Conservation (phyloP, 2,797 vertebrate species). For the Pseudotriccus pelzelni region DNA sequence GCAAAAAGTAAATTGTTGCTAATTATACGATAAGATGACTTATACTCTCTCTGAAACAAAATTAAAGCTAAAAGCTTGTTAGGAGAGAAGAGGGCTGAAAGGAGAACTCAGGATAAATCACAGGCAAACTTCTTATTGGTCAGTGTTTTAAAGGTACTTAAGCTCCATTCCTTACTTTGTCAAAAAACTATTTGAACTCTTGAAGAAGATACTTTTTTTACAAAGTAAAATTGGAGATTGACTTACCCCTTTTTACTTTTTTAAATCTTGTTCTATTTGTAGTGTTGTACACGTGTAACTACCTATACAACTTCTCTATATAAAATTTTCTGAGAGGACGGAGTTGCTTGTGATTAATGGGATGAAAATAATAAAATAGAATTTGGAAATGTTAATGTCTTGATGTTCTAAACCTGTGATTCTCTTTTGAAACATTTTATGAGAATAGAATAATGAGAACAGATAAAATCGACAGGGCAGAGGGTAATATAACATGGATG, state of each 20-base stretch:
- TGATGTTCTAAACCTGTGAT: neutral
- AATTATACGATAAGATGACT: neutral
- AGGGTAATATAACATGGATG: neutral
- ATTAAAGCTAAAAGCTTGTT: neutral
- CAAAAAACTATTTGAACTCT: neutral
- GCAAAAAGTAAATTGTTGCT: neutral
- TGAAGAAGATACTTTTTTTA: neutral
- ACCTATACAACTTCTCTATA: neutral
- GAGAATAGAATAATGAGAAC: neutral
- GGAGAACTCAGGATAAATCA: neutral
- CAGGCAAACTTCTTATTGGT: neutral
- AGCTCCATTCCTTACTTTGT: neutral
- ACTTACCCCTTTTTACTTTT: neutral
- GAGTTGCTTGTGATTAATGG: neutral
- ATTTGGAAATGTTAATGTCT: constrained; percentile 5
- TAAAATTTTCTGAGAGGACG: neutral
- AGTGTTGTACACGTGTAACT: neutral
- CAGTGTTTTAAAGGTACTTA: neutral
- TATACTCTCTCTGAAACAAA: neutral
- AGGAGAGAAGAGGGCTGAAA: neutral
- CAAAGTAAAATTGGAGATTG: neutral
- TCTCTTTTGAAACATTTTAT: neutral
- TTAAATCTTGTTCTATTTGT: neutral
- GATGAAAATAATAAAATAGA: neutral
- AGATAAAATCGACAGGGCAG: neutral